Percentiles rank a stretch among this genome's conserved stretches.
Evolutionary conservation across 2,888 invertebrate species (phyloP).

Genomic region (Rhagonycha lutea): DNA sequence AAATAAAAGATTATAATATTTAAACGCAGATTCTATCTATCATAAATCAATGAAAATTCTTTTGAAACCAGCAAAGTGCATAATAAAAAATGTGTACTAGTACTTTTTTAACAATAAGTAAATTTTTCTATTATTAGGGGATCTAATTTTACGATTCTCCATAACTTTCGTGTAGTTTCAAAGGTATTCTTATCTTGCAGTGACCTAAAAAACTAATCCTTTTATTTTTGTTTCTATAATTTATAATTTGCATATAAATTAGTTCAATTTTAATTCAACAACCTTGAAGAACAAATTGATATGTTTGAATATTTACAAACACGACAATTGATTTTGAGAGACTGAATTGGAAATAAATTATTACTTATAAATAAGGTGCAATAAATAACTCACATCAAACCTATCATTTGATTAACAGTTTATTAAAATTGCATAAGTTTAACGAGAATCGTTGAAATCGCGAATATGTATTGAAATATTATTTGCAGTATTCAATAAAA

Average conservation of each 20-base stretch:
- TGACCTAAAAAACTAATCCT: not conserved
- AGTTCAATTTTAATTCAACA: not conserved
- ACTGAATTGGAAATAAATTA: not conserved
- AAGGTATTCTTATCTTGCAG: not conserved
- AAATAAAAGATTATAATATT: not conserved
- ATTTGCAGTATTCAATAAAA: constrained; percentile 12
- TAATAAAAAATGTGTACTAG: not conserved
- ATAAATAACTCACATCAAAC: not conserved
- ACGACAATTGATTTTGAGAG: not conserved
- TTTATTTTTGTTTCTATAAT: not conserved
- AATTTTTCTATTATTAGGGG: not conserved
- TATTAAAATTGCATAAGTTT: not conserved
- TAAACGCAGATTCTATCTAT: not conserved
- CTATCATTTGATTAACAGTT: not conserved
- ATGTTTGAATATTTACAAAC: not conserved
- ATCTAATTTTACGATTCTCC: not conserved
- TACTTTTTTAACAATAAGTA: not conserved
- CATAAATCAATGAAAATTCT: not conserved
- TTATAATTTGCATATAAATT: not conserved
- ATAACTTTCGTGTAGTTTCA: not conserved
- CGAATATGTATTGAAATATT: not conserved
- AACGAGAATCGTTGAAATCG: not conserved
- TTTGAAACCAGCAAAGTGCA: not conserved
- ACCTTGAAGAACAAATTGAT: not conserved
- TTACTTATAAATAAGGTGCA: not conserved